phyloP scores from a whole-genome alignment of 1,140 invertebrate species.

The Bombus affinis region DNA sequence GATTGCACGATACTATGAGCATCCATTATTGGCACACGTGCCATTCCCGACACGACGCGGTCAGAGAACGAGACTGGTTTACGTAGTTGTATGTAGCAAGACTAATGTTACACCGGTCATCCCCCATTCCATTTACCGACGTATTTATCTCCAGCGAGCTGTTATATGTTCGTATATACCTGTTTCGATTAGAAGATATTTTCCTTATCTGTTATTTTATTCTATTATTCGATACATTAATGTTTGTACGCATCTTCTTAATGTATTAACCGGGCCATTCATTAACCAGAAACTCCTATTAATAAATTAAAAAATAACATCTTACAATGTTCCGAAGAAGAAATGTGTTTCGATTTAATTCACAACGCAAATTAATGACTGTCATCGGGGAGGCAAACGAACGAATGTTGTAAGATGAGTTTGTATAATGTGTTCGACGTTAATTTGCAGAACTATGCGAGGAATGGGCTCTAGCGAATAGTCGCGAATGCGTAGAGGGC shows the following conservation, averaged over 20 bases:
- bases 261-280: too few species aligned
- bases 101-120: constrained; percentile 56
- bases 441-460: constrained; percentile 88
- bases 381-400: not conserved
- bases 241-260: not conserved
- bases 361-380: not conserved
- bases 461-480: constrained; percentile 88
- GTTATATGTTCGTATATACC: not conserved
- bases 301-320: too few species aligned
- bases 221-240: not conserved
- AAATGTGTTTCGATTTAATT: not conserved
- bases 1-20: not conserved
- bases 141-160: constrained; percentile 38
- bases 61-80: constrained; percentile 43
- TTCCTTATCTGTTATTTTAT: not conserved
- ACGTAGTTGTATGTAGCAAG: constrained; percentile 46
- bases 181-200: not conserved
- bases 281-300: too few species aligned
- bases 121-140: constrained; percentile 19
- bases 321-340: too few species aligned
- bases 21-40: constrained; percentile 56
- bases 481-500: constrained; percentile 85
- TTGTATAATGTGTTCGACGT: constrained; percentile 28
- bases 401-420: constrained; percentile 16
- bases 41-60: constrained; percentile 44